Evolutionary conservation across 2,797 vertebrate species (phyloP), one percentile per base, ranked within the genome.

Genomic region (Leptoclinus maculatus): DNA sequence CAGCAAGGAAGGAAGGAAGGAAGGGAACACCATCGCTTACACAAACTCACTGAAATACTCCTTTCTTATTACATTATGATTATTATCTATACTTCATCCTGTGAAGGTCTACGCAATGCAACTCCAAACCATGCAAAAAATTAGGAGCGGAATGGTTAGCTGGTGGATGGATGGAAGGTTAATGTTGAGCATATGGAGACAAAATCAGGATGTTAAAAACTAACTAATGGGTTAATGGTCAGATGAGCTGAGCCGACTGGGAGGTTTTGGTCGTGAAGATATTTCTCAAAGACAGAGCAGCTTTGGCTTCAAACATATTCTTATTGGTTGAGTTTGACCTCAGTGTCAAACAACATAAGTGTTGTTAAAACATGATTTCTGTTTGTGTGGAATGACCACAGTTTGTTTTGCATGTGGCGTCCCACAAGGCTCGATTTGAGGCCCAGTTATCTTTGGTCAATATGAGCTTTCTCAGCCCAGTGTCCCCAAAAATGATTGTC

Each of bases 141-240:
- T 43, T 68, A 85, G 89, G 76, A 87, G 53, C 76, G 78, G 83
- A 82, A 87, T 89, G 89, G 78, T 74, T 34, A 76, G 83, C 83
- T 63, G 57, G 73, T 83, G 84, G 62, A 79, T 14, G 1, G 71
- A 77, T 88, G 86, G 59, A 72, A 41, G 63, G 57, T 69, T 73
- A 66, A 88, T 83, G 83, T 45, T 78, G 25, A 73, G 87, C 85
- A 63, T 13, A 83, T 85, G 88, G 73, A 89, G 68, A 84, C 78
- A 84, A 85, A 88, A 84, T 43, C 76, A 84, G 68, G 79, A 84
- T 74, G 78, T 64, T 59, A 16, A 69, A 76, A 79, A 76, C 66
- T 5, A 32, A 32, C n/a, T 51, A 47, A 83, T 57, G 69, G 27
- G 6, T 67, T 23, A 19, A 74, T 67, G 68, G 76, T 65, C 66